phyloP scores from a whole-genome alignment of 1,140 invertebrate genomes.

The Heliconius nattereri region DNA sequence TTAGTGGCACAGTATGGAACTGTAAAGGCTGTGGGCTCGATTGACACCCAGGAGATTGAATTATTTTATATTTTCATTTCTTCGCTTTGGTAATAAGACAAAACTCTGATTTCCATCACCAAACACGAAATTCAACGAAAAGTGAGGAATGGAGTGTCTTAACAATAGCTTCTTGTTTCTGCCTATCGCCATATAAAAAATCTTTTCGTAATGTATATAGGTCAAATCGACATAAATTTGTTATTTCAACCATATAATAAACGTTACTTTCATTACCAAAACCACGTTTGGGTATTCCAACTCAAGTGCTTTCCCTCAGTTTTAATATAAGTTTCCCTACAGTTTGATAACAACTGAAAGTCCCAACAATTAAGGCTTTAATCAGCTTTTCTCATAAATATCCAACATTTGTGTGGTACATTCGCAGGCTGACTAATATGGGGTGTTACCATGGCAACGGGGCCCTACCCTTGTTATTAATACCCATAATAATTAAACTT shows the following conservation, averaged over 20 bases:
- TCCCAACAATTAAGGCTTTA: slow-evolving; percentile 61
- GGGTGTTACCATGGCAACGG: slow-evolving; percentile 73
- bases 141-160: too few species aligned
- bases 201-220: background rate
- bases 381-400: slow-evolving; percentile 75
- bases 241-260: background rate
- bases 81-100: too few species aligned
- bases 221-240: background rate
- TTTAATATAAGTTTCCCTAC: slow-evolving; percentile 21
- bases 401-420: slow-evolving; percentile 62
- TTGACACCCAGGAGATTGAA: too few species aligned
- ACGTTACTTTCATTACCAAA: background rate
- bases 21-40: too few species aligned
- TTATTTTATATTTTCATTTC: too few species aligned
- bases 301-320: slow-evolving; percentile 2
- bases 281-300: background rate
- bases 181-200: too few species aligned
- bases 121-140: too few species aligned
- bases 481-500: slow-evolving; percentile 80
- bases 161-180: too few species aligned
- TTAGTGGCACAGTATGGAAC: too few species aligned
- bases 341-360: slow-evolving; percentile 33
- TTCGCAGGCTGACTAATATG: slow-evolving; percentile 64
- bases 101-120: too few species aligned
- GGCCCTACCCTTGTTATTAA: slow-evolving; percentile 79